These are phyloP conservation scores for Sorex maritimensis DNA, from an alignment of 2,797 vertebrate species.

Conservation along the genomic window DNA sequence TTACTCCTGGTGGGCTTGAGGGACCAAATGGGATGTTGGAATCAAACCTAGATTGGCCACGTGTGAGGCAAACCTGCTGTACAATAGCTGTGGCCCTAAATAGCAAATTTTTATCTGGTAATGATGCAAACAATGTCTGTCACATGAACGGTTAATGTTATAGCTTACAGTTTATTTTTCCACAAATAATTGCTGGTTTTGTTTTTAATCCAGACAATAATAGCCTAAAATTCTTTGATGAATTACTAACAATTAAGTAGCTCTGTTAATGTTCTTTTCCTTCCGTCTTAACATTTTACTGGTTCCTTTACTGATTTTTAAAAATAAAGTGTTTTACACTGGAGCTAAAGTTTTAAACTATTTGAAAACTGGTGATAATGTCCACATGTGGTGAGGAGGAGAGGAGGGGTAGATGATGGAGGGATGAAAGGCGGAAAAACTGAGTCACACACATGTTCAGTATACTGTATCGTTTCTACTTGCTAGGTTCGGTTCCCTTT, in stretches of 20 bases:
- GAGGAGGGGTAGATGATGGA: neutral
- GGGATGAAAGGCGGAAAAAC: neutral
- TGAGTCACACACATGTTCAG: neutral
- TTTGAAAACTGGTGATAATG: neutral
- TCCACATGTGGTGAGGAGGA: neutral
- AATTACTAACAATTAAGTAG: conserved; percentile 1
- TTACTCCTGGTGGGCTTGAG: too few species aligned
- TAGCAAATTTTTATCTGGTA: conserved; percentile 33
- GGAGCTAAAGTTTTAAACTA: neutral
- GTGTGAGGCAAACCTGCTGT: too few species aligned
- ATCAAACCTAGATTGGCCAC: too few species aligned
- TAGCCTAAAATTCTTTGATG: conserved; percentile 37
- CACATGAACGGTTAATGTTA: neutral
- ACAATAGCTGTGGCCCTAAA: neutral
- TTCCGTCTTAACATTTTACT: conserved; percentile 40
- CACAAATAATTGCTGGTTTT: neutral
- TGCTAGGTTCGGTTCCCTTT: neutral
- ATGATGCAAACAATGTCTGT: conserved; percentile 48
- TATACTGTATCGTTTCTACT: neutral
- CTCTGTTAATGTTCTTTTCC: conserved; percentile 24
- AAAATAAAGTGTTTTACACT: neutral
- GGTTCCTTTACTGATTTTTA: conserved; percentile 26
- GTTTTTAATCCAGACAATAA: conserved; percentile 10
- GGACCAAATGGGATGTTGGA: too few species aligned
- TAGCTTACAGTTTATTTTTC: neutral